Conservation (phyloP, 2,888 invertebrate genomes). For the Prosapia bicincta region DNA sequence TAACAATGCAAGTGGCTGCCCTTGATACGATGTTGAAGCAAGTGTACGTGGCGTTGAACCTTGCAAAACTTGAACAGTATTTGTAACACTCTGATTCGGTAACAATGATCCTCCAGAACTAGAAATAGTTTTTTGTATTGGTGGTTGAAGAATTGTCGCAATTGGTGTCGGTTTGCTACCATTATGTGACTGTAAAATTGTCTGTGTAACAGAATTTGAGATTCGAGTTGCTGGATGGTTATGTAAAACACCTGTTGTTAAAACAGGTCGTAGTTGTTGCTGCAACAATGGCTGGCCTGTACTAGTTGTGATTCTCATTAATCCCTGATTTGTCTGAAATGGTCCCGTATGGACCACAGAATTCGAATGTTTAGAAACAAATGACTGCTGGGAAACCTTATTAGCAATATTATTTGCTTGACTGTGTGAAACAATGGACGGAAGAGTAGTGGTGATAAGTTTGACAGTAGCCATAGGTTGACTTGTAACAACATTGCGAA, state of each 20-base stretch:
- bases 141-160: slow-evolving; percentile 22
- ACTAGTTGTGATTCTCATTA: slow-evolving; percentile 1
- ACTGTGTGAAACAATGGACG: not conserved
- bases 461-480: slow-evolving; percentile 14
- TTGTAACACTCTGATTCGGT: slow-evolving; percentile 20
- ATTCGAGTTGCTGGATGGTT: not conserved
- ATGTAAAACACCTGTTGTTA: slow-evolving; percentile 7
- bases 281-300: not conserved
- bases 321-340: slow-evolving; percentile 12
- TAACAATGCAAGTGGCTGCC: slow-evolving; percentile 48
- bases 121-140: slow-evolving; percentile 2
- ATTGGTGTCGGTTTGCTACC: not conserved
- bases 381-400: not conserved
- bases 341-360: not conserved
- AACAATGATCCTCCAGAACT: slow-evolving; percentile 18
- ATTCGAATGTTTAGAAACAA: not conserved
- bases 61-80: slow-evolving; percentile 24
- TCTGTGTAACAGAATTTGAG: not conserved
- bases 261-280: not conserved
- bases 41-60: slow-evolving; percentile 6
- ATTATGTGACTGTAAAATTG: slow-evolving; percentile 4
- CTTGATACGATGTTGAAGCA: slow-evolving; percentile 26
- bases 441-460: not conserved
- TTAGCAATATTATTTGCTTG: not conserved
- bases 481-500: slow-evolving; percentile 8